Evolutionary conservation across 1,140 invertebrate species (phyloP).

Genomic region (Drosophila navojoa): DNA sequence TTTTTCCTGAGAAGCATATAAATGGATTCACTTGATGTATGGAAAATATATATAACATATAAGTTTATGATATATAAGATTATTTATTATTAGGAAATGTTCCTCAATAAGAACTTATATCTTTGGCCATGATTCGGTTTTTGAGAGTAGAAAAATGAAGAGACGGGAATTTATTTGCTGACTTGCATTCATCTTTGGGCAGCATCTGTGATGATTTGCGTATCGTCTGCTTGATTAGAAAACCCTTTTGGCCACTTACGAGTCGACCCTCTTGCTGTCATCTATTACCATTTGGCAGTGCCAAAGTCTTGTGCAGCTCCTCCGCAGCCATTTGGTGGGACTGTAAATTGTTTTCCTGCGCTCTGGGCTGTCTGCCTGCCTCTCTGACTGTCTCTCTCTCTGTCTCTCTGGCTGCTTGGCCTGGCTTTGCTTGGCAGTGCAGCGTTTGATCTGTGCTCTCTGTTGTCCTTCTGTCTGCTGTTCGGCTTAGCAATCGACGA

Average conservation of each 20-base stretch:
- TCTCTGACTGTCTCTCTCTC: neutral
- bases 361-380: conserved; percentile 28
- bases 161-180: too few species aligned
- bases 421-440: too few species aligned
- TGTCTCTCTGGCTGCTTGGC: neutral
- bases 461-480: conserved; percentile 20
- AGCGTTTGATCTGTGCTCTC: conserved; percentile 4
- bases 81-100: too few species aligned
- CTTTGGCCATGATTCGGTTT: too few species aligned
- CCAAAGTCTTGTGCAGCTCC: conserved; percentile 67
- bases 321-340: conserved; percentile 61
- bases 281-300: conserved; percentile 68
- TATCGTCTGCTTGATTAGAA: conserved; percentile 14
- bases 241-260: conserved; percentile 12
- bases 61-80: too few species aligned
- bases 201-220: too few species aligned
- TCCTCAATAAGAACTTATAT: too few species aligned
- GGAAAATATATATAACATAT: too few species aligned
- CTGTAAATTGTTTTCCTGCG: conserved; percentile 78
- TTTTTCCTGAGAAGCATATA: too few species aligned
- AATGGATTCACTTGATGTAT: too few species aligned
- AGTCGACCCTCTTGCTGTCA: conserved; percentile 39
- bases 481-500: conserved; percentile 38
- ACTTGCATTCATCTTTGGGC: too few species aligned
- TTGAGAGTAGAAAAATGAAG: too few species aligned